Conservation (phyloP, 2,797 vertebrate genomes). For the Glossophaga mutica region DNA sequence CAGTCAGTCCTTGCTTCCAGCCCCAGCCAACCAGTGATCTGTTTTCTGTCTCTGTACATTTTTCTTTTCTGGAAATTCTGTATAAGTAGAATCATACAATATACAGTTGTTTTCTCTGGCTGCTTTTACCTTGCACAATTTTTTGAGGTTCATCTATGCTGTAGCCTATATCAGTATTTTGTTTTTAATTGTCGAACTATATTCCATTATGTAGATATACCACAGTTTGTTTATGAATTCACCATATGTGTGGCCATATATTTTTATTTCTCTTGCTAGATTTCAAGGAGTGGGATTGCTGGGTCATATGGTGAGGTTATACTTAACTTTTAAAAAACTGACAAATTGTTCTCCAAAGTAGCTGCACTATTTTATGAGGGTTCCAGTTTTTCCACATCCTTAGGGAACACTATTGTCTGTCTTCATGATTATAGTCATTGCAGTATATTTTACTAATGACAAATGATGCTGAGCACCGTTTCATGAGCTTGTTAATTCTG, state of each 20-base stretch:
- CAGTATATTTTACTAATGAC: background rate
- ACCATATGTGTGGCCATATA: too few species aligned
- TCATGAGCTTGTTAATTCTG: background rate
- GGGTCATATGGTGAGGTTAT: background rate
- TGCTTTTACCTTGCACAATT: too few species aligned
- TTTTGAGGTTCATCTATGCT: too few species aligned
- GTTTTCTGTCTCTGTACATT: too few species aligned
- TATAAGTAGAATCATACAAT: too few species aligned
- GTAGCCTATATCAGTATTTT: too few species aligned
- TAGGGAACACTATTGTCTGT: background rate
- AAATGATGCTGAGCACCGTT: background rate
- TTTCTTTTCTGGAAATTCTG: too few species aligned
- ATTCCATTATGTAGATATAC: too few species aligned
- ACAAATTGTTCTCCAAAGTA: constrained; percentile 3
- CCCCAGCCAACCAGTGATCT: background rate
- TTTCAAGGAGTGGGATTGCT: background rate
- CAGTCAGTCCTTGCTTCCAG: background rate
- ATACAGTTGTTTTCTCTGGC: too few species aligned
- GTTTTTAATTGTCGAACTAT: too few species aligned
- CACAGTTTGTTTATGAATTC: too few species aligned
- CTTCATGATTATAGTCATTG: background rate
- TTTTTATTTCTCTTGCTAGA: too few species aligned
- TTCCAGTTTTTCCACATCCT: background rate
- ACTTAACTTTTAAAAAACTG: constrained; percentile 18
- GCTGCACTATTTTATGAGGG: background rate